Base-by-base conservation (phyloP, 2,113 vertebrate species). In the Rhodinocichla rosea region DNA sequence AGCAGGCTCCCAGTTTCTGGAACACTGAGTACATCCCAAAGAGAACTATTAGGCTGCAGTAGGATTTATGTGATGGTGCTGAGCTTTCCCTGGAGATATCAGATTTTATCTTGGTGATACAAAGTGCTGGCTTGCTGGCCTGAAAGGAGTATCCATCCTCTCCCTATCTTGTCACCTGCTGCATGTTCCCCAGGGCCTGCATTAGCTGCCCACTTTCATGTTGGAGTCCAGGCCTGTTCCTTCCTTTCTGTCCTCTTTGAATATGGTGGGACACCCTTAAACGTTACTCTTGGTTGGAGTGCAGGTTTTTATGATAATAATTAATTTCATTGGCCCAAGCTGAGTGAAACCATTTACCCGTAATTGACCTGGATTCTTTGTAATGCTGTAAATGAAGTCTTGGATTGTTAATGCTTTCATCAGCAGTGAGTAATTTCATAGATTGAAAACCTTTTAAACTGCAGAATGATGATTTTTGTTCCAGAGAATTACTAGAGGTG, bases 321-420 rank as follows among this genome's bases (percentile, higher is more conserved):
- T 74, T 57, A 23, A 77, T 86, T 83, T 93, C 47, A 52, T 74
- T 95, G 78, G 63, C 55, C 32, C 19, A 76, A 65, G n/a, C 65
- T 8, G 39, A 71, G 59, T 70, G 56, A 81, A 95, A 92, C 49
- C 40, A 64, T 90, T 87, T 95, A 37, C 21, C 27, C 8, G 5
- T 79, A 78, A 87, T 42, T 94, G 83, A 86, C 59, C 49, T 97
- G 90, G 89, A 80, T 90, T 95, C 26, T 84, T 79, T 81, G 91
- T 80, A 87, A 50, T 71, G 64, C 80, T 35, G 2, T 81, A 91
- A 89, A 44, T 89, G 76, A 81, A 77, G 57, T 63, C 56, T 97
- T 90, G 87, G 59, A 40, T 81, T 79, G 52, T 78, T 95, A 89
- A 33, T 92, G 40, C 60, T 92, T 90, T 95, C 75, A 90, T 95